Percentiles rank a stretch among this genome's conserved stretches.
Evolutionary conservation across 1,140 invertebrate genomes (phyloP).

Genomic region (Orchesella cincta): DNA sequence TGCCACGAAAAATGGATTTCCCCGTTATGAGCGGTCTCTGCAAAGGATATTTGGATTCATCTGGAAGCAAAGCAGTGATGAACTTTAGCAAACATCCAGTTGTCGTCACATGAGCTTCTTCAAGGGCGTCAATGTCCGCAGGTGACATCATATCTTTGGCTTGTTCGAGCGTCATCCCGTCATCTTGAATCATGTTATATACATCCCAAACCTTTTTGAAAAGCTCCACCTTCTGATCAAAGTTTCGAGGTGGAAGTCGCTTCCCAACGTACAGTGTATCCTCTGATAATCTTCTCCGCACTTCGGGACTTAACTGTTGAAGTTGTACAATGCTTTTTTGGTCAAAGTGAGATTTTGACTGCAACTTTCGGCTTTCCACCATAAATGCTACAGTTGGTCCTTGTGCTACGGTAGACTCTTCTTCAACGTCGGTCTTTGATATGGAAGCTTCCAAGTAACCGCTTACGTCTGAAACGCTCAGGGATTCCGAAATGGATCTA

Average conservation of each 20-base stretch:
- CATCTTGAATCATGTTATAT: background rate
- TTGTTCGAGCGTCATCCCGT: background rate
- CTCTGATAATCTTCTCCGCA: background rate
- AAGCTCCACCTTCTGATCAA: slow-evolving; percentile 9
- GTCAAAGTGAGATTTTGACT: background rate
- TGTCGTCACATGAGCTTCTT: background rate
- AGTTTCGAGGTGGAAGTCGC: background rate
- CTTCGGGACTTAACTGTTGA: background rate
- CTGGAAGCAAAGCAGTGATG: background rate
- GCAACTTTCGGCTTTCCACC: background rate
- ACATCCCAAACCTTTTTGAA: slow-evolving; percentile 11
- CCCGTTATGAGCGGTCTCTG: background rate
- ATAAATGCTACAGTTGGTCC: background rate
- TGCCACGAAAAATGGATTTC: slow-evolving; percentile 48
- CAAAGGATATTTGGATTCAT: background rate
- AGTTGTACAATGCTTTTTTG: background rate
- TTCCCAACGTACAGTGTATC: slow-evolving; percentile 13
- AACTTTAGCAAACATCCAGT: background rate
- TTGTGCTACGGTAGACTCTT: background rate
- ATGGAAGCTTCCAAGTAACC: no score
- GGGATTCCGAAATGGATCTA: no score
- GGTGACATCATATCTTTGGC: background rate
- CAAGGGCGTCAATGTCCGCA: background rate
- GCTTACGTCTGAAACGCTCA: no score
- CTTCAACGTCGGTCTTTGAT: no score